Percentiles rank a stretch among this genome's conserved stretches.
phyloP scores from a whole-genome alignment of 1,140 invertebrate genomes.

The Anoplophora glabripennis region DNA sequence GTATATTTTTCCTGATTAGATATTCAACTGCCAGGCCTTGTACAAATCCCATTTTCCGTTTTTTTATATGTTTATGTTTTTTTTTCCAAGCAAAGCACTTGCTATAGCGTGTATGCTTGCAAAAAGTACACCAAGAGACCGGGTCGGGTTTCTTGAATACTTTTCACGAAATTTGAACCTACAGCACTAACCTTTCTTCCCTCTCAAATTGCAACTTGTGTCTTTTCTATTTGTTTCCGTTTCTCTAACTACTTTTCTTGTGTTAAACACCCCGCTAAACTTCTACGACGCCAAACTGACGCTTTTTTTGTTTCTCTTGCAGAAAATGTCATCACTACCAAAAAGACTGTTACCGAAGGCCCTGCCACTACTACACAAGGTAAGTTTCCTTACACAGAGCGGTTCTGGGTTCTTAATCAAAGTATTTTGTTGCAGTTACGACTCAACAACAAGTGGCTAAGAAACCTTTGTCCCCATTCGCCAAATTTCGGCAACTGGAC shows the following conservation, averaged over 20 bases:
- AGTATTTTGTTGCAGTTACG: constrained; percentile 58
- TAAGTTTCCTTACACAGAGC: constrained; percentile 8
- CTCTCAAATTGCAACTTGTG: constrained; percentile 5
- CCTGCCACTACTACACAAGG: constrained; percentile 39
- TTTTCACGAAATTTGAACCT: too few relatives aligned
- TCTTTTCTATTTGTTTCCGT: constrained; percentile 3
- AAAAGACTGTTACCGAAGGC: constrained; percentile 10
- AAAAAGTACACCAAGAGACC: background rate
- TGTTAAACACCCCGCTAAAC: constrained; percentile 4
- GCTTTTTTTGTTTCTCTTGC: constrained; percentile 15
- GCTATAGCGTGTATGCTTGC: constrained; percentile 23
- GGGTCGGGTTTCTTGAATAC: too few relatives aligned
- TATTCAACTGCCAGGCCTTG: too few relatives aligned
- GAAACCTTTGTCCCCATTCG: constrained; percentile 79
- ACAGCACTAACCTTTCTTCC: background rate
- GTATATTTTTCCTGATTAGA: too few relatives aligned
- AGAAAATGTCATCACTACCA: constrained; percentile 34
- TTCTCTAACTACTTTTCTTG: background rate
- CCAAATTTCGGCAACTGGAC: constrained; percentile 87
- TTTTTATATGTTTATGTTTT: constrained; percentile 10
- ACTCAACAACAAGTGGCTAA: constrained; percentile 52
- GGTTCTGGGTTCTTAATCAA: background rate
- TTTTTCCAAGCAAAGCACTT: constrained; percentile 19
- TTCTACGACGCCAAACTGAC: background rate
- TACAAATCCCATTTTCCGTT: background rate